phyloP scores from a whole-genome alignment of 1,140 invertebrate species.

The Drosophila trapezifrons region DNA sequence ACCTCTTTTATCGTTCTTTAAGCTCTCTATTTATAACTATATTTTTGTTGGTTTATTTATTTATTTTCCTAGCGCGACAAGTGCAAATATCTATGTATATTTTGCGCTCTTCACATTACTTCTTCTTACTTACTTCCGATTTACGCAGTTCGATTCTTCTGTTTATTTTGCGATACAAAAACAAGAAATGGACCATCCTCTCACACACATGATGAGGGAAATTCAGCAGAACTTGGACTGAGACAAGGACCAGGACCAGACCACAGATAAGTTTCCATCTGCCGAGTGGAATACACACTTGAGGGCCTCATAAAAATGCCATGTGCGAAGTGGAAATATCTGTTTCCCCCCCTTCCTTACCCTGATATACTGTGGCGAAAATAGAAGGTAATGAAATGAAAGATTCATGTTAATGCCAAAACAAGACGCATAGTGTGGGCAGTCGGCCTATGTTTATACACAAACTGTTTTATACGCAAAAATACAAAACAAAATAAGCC shows the following conservation, averaged over 20 bases:
- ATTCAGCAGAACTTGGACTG: background rate
- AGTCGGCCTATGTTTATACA: conserved; percentile 6
- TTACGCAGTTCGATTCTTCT: background rate
- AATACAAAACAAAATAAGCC: no score
- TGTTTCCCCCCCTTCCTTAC: background rate
- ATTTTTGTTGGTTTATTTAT: no score
- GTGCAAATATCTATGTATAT: no score
- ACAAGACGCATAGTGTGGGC: background rate
- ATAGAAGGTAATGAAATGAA: conserved; percentile 39
- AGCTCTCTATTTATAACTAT: no score
- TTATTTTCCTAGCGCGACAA: no score
- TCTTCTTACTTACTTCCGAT: no score
- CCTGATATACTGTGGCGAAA: background rate
- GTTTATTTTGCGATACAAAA: background rate
- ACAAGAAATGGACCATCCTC: background rate
- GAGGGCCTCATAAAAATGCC: conserved; percentile 35
- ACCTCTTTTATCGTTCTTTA: no score
- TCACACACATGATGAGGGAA: conserved; percentile 8
- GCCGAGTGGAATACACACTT: conserved; percentile 24
- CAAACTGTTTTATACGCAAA: conserved; percentile 5
- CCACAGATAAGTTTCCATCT: conserved; percentile 3
- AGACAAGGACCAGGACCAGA: background rate
- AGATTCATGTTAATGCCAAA: conserved; percentile 35
- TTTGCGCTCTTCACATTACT: no score
- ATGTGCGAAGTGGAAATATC: conserved; percentile 32